Evolutionary conservation across 2,113 vertebrate species (phyloP).

Genomic region (Lamprotornis superbus): DNA sequence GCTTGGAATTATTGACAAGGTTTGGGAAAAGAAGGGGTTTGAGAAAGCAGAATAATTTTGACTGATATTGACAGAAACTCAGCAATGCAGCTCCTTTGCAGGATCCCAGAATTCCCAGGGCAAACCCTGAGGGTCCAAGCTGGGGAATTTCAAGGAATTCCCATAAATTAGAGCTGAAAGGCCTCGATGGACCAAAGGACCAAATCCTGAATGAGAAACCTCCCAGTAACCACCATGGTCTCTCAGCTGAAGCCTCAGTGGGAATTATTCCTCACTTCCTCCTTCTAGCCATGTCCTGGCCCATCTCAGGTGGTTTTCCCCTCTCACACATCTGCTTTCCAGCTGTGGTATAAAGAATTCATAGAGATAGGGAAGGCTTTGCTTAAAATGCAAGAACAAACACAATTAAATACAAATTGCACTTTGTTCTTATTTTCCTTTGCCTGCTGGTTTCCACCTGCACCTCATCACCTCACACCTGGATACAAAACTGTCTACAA

Average conservation of each 20-base stretch:
- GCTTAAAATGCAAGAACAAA: background rate
- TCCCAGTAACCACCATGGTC: accelerated
- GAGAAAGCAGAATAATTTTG: background rate
- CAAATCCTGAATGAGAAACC: background rate
- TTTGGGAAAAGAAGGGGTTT: background rate
- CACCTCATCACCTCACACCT: background rate
- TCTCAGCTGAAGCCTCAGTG: background rate
- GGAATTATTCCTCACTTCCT: background rate
- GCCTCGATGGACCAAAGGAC: accelerated
- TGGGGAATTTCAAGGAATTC: background rate
- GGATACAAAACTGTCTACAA: background rate
- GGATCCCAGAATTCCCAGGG: background rate
- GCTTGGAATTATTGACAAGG: background rate
- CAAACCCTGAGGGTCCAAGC: background rate
- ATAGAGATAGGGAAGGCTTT: background rate
- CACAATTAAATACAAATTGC: background rate
- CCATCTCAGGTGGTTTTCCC: background rate
- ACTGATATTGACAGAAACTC: background rate
- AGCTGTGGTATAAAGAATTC: background rate
- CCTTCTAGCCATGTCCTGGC: background rate
- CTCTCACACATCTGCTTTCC: background rate
- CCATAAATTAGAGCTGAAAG: background rate
- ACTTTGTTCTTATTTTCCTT: background rate
- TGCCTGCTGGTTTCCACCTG: background rate
- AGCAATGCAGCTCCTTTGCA: background rate